A percentile compares a stretch with the other conserved stretches of the same genome.
These are phyloP conservation scores for Idaea dimidiata DNA, from an alignment of 2,888 invertebrate genomes.

Conservation along the genomic window DNA sequence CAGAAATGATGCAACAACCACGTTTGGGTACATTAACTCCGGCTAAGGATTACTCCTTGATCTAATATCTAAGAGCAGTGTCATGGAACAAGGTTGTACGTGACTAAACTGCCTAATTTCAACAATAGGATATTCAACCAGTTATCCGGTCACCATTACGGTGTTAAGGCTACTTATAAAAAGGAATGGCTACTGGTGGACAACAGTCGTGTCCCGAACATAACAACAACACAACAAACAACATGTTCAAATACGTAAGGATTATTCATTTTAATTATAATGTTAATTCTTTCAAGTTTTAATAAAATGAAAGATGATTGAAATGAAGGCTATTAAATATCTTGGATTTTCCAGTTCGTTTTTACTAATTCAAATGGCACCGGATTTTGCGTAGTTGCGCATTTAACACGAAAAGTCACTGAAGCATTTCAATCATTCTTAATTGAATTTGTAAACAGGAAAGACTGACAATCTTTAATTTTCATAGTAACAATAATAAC, in stretches of 20 bases:
- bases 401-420: no score
- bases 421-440: no score
- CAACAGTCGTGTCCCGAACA: conserved; percentile 34
- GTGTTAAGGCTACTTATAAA: conserved; percentile 48
- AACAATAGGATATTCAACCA: conserved; percentile 58
- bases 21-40: background rate
- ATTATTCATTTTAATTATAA: conserved; percentile 5
- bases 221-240: conserved; percentile 35
- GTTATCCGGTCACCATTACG: conserved; percentile 58
- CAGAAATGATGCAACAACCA: background rate
- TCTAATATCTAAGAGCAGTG: conserved; percentile 49
- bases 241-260: conserved; percentile 79
- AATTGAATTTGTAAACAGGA: no score
- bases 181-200: conserved; percentile 33
- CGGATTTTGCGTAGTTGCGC: no score
- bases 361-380: no score
- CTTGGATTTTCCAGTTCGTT: no score
- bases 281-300: no score
- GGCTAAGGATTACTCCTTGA: conserved; percentile 31
- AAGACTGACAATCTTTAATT: background rate
- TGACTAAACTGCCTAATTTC: conserved; percentile 56
- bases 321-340: no score
- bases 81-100: conserved; percentile 59
- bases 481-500: no score
- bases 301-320: no score